Evolutionary conservation across 2,113 vertebrate genomes (phyloP).

Genomic region (Pseudolaguvia tuberculata): DNA sequence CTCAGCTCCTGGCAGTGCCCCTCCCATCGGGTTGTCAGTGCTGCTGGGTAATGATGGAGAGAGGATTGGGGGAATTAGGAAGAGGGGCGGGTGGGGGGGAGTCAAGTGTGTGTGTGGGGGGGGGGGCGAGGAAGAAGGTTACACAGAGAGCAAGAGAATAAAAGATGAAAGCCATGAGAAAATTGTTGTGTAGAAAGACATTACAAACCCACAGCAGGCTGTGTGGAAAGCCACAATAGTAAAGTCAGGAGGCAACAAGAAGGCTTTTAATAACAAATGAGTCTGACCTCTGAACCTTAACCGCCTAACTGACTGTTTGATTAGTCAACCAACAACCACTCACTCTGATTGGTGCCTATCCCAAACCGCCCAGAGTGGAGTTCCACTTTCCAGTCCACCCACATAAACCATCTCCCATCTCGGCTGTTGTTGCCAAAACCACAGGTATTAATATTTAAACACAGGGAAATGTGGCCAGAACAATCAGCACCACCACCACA

Average conservation of each 20-base stretch:
- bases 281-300: conserved; percentile 39
- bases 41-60: conserved; percentile 47
- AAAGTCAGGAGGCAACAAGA: conserved; percentile 30
- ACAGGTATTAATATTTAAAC: conserved; percentile 52
- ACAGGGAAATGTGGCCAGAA: conserved; percentile 36
- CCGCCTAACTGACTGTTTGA: conserved; percentile 44
- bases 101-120: conserved; percentile 18
- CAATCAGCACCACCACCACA: conserved; percentile 18
- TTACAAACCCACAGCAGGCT: conserved; percentile 7
- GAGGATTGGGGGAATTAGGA: conserved; percentile 1
- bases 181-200: conserved; percentile 5
- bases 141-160: not conserved
- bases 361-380: conserved; percentile 41
- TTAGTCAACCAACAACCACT: conserved; percentile 26
- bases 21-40: conserved; percentile 35
- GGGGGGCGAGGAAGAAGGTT: not conserved
- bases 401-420: conserved; percentile 45
- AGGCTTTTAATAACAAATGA: conserved; percentile 53
- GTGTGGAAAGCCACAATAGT: conserved; percentile 18
- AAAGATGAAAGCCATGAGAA: conserved; percentile 12
- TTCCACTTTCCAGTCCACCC: conserved; percentile 45
- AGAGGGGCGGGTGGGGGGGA: not conserved
- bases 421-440: conserved; percentile 25
- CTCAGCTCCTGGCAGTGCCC: conserved; percentile 29
- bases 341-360: conserved; percentile 35